Evolutionary conservation across 2,113 vertebrate species (phyloP).

Genomic region (Amia ocellicauda): DNA sequence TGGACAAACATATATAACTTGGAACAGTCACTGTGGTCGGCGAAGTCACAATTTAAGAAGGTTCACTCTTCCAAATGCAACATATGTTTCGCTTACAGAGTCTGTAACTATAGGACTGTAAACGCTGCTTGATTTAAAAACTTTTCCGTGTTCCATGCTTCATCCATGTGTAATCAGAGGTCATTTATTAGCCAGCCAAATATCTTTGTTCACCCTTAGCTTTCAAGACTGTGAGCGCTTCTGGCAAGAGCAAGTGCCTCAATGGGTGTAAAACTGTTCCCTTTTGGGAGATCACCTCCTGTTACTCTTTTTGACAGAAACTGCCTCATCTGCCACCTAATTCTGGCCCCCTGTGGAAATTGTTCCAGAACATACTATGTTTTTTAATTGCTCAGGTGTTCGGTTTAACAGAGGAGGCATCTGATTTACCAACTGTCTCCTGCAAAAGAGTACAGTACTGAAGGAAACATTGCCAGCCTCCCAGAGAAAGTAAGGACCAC

Average conservation of each 20-base stretch:
- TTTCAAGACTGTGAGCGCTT: background rate
- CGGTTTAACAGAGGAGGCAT: background rate
- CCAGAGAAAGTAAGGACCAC: too few species aligned
- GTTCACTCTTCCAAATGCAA: too few species aligned
- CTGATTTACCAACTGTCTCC: background rate
- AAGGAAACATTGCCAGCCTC: too few species aligned
- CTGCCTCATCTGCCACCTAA: background rate
- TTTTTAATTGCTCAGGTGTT: constrained; percentile 2
- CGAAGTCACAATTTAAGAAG: too few species aligned
- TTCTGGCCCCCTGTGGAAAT: background rate
- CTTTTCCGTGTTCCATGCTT: too few species aligned
- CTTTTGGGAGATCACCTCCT: background rate
- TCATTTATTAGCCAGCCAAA: background rate
- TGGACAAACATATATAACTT: too few species aligned
- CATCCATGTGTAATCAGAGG: too few species aligned
- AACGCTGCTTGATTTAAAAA: too few species aligned
- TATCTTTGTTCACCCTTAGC: background rate
- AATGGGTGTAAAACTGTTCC: background rate
- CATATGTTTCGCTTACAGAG: too few species aligned
- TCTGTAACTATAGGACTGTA: too few species aligned
- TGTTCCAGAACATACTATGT: background rate
- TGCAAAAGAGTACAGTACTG: too few species aligned
- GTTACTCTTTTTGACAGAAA: background rate
- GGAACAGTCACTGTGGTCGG: too few species aligned
- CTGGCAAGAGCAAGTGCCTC: background rate